phyloP scores from a whole-genome alignment of 2,888 invertebrate genomes.

The Drosophila yooni region DNA sequence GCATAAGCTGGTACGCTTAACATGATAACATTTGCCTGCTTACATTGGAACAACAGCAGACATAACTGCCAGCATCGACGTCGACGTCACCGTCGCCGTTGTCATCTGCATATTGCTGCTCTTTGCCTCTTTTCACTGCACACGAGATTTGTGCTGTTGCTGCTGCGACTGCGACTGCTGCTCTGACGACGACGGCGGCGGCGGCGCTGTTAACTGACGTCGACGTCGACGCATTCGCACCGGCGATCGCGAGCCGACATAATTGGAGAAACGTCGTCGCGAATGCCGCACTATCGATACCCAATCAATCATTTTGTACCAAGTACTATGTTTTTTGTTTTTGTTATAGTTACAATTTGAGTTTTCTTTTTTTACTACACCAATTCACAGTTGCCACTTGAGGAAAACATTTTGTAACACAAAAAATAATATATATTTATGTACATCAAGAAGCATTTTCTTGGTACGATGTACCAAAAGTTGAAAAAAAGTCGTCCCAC shows the following conservation, averaged over 20 bases:
- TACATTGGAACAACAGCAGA: slow-evolving; percentile 84
- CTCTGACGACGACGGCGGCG: slow-evolving; percentile 47
- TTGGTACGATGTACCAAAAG: background rate
- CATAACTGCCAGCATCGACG: slow-evolving; percentile 58
- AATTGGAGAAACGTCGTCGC: slow-evolving; percentile 89
- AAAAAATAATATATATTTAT: background rate
- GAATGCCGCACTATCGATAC: slow-evolving; percentile 91
- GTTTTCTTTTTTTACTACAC: background rate
- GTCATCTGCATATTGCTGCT: slow-evolving; percentile 18
- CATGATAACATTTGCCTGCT: slow-evolving; percentile 30
- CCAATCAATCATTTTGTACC: slow-evolving; percentile 89
- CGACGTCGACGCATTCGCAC: slow-evolving; percentile 87
- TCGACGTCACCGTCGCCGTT: slow-evolving; percentile 41
- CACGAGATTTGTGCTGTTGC: slow-evolving; percentile 62
- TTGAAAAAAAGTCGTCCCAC: background rate
- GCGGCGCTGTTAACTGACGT: slow-evolving; percentile 78
- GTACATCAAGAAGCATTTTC: background rate
- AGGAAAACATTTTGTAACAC: background rate
- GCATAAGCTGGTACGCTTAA: background rate
- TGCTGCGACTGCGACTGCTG: slow-evolving; percentile 38
- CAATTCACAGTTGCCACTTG: slow-evolving; percentile 1
- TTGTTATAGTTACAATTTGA: background rate
- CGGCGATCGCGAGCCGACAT: slow-evolving; percentile 89
- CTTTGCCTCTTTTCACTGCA: slow-evolving; percentile 44
- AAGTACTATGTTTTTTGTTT: slow-evolving; percentile 10